Evolutionary conservation across 2,113 vertebrate species (phyloP).

Genomic region (Heloderma charlesbogerti): DNA sequence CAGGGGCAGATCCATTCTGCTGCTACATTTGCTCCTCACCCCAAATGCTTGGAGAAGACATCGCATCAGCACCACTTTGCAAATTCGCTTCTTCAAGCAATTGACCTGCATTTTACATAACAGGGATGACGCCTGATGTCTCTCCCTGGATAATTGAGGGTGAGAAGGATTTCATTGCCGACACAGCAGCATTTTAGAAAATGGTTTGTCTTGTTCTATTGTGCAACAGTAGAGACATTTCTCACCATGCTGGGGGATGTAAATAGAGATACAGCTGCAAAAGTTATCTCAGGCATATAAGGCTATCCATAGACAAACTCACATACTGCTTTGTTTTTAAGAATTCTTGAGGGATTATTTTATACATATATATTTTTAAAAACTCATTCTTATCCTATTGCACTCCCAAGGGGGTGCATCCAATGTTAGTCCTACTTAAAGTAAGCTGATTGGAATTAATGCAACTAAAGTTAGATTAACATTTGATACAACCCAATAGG

Average conservation of each 20-base stretch:
- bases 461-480: too few relatives aligned
- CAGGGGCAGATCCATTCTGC: neutral
- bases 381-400: neutral
- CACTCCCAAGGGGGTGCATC: neutral
- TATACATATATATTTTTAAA: neutral
- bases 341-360: neutral
- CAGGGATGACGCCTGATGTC: neutral
- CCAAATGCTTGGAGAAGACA: neutral
- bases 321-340: neutral
- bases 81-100: constrained; percentile 1
- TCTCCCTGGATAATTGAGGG: constrained; percentile 13
- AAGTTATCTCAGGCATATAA: neutral
- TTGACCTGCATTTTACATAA: constrained; percentile 16
- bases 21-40: neutral
- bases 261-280: neutral
- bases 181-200: constrained; percentile 7
- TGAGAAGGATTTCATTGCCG: constrained; percentile 2
- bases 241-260: neutral
- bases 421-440: too few relatives aligned
- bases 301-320: neutral
- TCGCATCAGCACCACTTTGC: neutral
- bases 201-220: neutral
- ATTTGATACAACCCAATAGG: too few relatives aligned
- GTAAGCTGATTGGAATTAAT: too few relatives aligned
- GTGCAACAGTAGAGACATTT: neutral